Base-by-base conservation (phyloP, 2,113 vertebrate genomes). In the Heterochromis multidens region DNA sequence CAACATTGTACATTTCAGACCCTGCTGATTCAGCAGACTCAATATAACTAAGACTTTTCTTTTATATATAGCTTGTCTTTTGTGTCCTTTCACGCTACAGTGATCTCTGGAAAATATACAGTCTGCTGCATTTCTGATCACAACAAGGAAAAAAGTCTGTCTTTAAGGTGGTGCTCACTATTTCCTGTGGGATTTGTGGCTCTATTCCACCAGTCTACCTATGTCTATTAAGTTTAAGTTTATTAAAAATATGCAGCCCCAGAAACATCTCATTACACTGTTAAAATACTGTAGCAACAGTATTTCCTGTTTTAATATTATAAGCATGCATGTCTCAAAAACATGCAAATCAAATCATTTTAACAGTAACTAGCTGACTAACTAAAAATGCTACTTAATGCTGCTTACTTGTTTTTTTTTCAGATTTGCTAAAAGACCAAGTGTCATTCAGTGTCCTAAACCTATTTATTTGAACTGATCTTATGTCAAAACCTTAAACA, bases 21-120 rank as follows among this genome's bases (percentile, higher is more conserved):
- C 76, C 35, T 67, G 33, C 81, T 78, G 80, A 81, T 87, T 27
- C 70, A 85, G 80, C 79, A 87, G 31, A 61, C 60, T 61, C 59
- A n/a, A 58, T 67, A 52, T 59, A 67, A 58, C 79, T 62, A 25
- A 60, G 57, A 82, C 35, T 77, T 67, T 56, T 25, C 35, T 86
- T 89, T 86, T 63, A 52, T 79, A 56, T 77, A 23, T 77, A 65
- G 40, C 62, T 80, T 46, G 40, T 77, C 60, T 77, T 21, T 63
- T 76, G 33, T 87, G 82, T 80, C 14, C 82, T 91, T 87, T 87
- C 84, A 77, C 63, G 62, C 65, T 27, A 56, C 54, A 56, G 40
- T 83, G 80, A 91, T 72, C 77, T 60, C 65, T 81, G 58, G 67
- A 79, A 85, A 67, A 85, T 85, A 62, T 52, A 83, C 77, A 70